These are phyloP conservation scores for Dolichoris vasculosae DNA, from an alignment of 1,140 invertebrate species.

Conservation along the genomic window DNA sequence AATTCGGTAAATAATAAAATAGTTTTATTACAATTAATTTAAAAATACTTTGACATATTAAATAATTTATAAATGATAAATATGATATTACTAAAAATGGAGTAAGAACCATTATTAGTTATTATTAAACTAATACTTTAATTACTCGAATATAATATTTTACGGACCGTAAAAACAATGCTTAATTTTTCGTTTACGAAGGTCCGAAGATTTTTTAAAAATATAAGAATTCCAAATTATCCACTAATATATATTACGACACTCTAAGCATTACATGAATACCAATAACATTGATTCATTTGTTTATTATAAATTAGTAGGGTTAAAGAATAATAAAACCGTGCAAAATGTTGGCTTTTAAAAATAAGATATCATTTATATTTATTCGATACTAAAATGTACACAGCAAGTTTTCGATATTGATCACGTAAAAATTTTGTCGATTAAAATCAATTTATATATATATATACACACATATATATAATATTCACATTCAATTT, in stretches of 20 bases:
- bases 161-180: too few relatives aligned
- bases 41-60: too few relatives aligned
- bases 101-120: too few relatives aligned
- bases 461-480: background rate
- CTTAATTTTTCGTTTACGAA: too few relatives aligned
- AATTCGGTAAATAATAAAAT: too few relatives aligned
- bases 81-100: too few relatives aligned
- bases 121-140: too few relatives aligned
- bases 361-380: background rate
- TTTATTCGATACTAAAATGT: background rate
- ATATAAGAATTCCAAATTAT: constrained; percentile 1
- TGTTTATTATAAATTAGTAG: constrained; percentile 23
- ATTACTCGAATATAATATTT: too few relatives aligned
- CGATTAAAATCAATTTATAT: background rate
- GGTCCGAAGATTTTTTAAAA: background rate
- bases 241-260: background rate
- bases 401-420: background rate
- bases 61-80: too few relatives aligned
- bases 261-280: constrained; percentile 11
- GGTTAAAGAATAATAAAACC: constrained; percentile 22
- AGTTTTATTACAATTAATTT: too few relatives aligned
- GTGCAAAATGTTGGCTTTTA: constrained; percentile 38
- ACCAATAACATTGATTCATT: constrained; percentile 25
- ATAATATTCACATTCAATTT: background rate
- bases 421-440: background rate